Evolutionary conservation across 1,140 invertebrate genomes (phyloP), one percentile per base, ranked within the genome.

Genomic region (Drosophila bifasciata): DNA sequence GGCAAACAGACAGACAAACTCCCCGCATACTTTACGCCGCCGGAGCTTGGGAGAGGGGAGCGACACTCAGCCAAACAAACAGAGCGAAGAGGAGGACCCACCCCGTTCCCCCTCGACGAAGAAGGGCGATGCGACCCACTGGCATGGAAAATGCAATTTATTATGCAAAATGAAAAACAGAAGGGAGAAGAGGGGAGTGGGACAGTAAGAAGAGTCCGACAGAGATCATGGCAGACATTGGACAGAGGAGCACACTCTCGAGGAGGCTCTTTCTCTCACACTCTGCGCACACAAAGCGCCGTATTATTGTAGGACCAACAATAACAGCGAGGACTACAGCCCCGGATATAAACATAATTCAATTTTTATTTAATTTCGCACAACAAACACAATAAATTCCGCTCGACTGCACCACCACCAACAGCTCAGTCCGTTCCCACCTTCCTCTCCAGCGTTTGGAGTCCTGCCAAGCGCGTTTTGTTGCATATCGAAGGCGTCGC

Each of bases 111-210:
- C 8, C 39, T 62, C 51, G 8, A 11, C 15, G 53, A 21, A 52
- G 46, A 52, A 32, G 41, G 36, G 16, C 25, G 49, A 25, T 25
- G 63, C 76, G 61, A 76, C 28, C 81, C 83, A 83, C 64, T 88
- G 84, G 83, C 83, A 88, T 83, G 83, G 83, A 88, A 88, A 88
- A 88, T 88, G 83, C 83, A 88, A 88, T 88, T 88, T 88, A 88
- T 88, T 88, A 88, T 88, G 84, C 84, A 88, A 88, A 88, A 79
- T 89, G 77, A 76, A 83, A 88, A 88, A 89, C 70, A 88, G 71
- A 76, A 59, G 45, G 60, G 43, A 21, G 41, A 19, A 32, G 46
- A 7, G 32, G n/a, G 9, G 16, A n/a, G 41, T 15, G 46, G 43
- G 50, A 39, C 64, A 7, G 45, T 8, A 28, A 46, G 71, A 49